Conservation (phyloP, 2,888 invertebrate species). For the Elmis aenea region DNA sequence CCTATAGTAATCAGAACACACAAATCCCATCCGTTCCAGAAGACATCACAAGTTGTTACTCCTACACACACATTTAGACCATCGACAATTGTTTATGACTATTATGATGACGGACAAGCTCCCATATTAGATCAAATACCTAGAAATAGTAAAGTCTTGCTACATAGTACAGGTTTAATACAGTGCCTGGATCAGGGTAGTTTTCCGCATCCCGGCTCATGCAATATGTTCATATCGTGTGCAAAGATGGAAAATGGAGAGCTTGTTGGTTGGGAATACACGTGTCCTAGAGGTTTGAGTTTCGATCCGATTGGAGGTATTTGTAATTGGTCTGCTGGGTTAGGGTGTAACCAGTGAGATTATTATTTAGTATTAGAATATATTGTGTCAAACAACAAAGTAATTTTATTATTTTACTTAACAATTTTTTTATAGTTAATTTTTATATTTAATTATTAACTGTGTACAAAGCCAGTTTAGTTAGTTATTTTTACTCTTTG, state of each 20-base stretch:
- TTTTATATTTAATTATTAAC: too few relatives aligned
- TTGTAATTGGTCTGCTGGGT: slow-evolving; percentile 83
- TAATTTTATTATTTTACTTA: slow-evolving; percentile 1
- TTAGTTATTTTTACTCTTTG: too few relatives aligned
- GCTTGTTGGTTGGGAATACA: slow-evolving; percentile 81
- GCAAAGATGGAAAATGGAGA: slow-evolving; percentile 75
- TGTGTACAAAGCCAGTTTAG: too few relatives aligned
- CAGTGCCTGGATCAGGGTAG: slow-evolving; percentile 86
- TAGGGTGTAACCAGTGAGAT: slow-evolving; percentile 63
- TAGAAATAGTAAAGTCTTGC: slow-evolving; percentile 56
- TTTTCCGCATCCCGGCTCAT: slow-evolving; percentile 86
- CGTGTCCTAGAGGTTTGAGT: slow-evolving; percentile 78
- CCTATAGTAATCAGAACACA: slow-evolving; percentile 9
- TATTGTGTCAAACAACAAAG: too few relatives aligned
- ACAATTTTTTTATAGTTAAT: too few relatives aligned
- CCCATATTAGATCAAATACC: slow-evolving; percentile 52
- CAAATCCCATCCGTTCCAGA: slow-evolving; percentile 12
- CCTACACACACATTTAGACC: slow-evolving; percentile 34
- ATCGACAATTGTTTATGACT: slow-evolving; percentile 56
- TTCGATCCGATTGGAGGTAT: slow-evolving; percentile 88
- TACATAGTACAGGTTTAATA: slow-evolving; percentile 67
- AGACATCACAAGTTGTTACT: slow-evolving; percentile 1
- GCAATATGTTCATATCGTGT: slow-evolving; percentile 88
- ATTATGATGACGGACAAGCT: slow-evolving; percentile 62
- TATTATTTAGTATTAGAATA: too few relatives aligned